phyloP scores from a whole-genome alignment of 2,888 invertebrate genomes.

The Portevinia maculata region DNA sequence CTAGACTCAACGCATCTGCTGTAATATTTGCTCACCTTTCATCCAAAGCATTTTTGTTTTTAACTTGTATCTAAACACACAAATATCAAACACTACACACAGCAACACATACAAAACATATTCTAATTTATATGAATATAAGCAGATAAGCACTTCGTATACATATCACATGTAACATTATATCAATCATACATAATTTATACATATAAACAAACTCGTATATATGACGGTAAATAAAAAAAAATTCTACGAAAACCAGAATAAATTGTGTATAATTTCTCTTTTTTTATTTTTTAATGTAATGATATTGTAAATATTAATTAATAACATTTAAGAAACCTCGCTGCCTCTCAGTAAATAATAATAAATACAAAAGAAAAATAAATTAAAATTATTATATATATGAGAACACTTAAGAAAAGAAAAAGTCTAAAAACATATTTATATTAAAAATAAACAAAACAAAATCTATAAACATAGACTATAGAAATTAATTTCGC shows the following conservation, averaged over 20 bases:
- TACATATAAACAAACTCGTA: constrained; percentile 18
- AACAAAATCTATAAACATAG: constrained; percentile 30
- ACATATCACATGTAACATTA: constrained; percentile 62
- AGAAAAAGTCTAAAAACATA: constrained; percentile 53
- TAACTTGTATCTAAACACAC: constrained; percentile 46
- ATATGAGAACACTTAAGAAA: constrained; percentile 64
- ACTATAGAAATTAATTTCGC: constrained; percentile 54
- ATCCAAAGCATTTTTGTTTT: constrained; percentile 19
- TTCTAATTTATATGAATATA: constrained; percentile 47
- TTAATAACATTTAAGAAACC: constrained; percentile 76
- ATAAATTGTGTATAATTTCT: constrained; percentile 69
- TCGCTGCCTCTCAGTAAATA: constrained; percentile 82
- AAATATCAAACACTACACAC: constrained; percentile 11
- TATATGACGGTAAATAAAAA: constrained; percentile 22
- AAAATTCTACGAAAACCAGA: constrained; percentile 39
- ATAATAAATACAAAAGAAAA: constrained; percentile 13
- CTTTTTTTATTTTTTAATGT: constrained; percentile 49
- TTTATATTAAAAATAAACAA: constrained; percentile 63
- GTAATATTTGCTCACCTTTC: constrained; percentile 52
- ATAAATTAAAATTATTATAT: constrained; percentile 54
- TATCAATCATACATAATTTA: constrained; percentile 58
- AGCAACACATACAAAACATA: constrained; percentile 20
- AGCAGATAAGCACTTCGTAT: constrained; percentile 41
- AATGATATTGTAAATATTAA: constrained; percentile 71
- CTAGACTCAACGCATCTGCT: constrained; percentile 32